Conservation (phyloP, 2,888 invertebrate genomes). For the Synergus gifuensis region DNA sequence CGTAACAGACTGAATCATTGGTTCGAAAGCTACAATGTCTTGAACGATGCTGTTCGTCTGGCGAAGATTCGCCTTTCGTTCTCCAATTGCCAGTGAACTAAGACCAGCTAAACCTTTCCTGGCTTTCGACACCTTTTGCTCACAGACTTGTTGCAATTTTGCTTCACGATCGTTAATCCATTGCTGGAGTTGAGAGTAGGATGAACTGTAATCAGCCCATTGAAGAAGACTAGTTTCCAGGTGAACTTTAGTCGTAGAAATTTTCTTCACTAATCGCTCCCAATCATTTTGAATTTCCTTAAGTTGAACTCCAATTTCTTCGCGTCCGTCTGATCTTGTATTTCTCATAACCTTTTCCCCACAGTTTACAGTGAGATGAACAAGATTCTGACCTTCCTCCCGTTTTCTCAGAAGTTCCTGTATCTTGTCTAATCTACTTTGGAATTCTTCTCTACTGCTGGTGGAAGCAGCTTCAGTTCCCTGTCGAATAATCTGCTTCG, state of each 20-base stretch:
- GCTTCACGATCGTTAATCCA: constrained; percentile 97
- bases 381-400: constrained; percentile 92
- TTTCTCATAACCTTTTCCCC: constrained; percentile 86
- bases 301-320: constrained; percentile 90
- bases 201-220: constrained; percentile 98
- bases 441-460: constrained; percentile 90
- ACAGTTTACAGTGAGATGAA: constrained; percentile 92
- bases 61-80: constrained; percentile 92
- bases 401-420: constrained; percentile 89
- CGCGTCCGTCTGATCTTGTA: constrained; percentile 89
- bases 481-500: constrained; percentile 88
- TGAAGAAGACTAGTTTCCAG: constrained; percentile 93
- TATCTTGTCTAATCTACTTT: constrained; percentile 87
- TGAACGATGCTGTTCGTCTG: constrained; percentile 97
- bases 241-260: constrained; percentile 94
- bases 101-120: constrained; percentile 89
- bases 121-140: constrained; percentile 89
- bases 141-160: constrained; percentile 93
- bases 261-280: constrained; percentile 94
- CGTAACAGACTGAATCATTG: constrained; percentile 97
- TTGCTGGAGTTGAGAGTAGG: constrained; percentile 93
- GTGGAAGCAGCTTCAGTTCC: constrained; percentile 89
- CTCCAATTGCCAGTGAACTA: constrained; percentile 89
- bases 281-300: constrained; percentile 95
- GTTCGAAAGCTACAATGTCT: constrained; percentile 97